phyloP scores from a whole-genome alignment of 37 sponge, comb jelly and placozoan species.

The Cliona cf. orientalis region DNA sequence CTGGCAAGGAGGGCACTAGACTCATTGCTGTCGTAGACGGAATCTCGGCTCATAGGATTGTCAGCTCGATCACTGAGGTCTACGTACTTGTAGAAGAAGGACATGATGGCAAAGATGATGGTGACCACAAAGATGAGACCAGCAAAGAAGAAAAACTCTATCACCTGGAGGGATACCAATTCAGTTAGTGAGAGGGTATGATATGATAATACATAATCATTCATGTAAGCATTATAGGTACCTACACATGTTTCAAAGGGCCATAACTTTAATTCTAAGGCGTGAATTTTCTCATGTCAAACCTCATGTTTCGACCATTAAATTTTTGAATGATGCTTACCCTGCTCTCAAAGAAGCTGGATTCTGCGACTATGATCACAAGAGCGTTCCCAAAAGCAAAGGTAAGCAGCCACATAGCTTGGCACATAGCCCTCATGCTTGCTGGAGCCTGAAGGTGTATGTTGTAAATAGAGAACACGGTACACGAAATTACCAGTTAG shows the following conservation, averaged over 20 bases:
- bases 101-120: conserved; percentile 85
- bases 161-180: conserved; percentile 45
- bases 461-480: too few species aligned
- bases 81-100: conserved; percentile 85
- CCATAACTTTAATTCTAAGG: too few species aligned
- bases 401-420: conserved; percentile 91
- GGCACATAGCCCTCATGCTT: conserved; percentile 96
- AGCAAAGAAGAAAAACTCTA: conserved; percentile 97
- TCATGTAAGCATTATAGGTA: too few species aligned
- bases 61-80: conserved; percentile 20
- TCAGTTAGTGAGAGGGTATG: too few species aligned
- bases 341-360: conserved; percentile 72
- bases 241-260: too few species aligned
- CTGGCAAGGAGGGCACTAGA: background rate
- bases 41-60: background rate
- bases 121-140: conserved; percentile 62
- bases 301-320: too few species aligned
- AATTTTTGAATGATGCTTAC: conserved; percentile 28
- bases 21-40: background rate
- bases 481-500: too few species aligned
- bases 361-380: conserved; percentile 91
- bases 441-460: conserved; percentile 85
- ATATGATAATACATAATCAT: too few species aligned
- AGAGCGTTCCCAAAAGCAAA: conserved; percentile 96
- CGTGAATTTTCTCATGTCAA: too few species aligned